Evolutionary conservation across 2,888 invertebrate genomes (phyloP), one percentile per base, ranked within the genome.

Genomic region (Dasysyrphus albostriatus): DNA sequence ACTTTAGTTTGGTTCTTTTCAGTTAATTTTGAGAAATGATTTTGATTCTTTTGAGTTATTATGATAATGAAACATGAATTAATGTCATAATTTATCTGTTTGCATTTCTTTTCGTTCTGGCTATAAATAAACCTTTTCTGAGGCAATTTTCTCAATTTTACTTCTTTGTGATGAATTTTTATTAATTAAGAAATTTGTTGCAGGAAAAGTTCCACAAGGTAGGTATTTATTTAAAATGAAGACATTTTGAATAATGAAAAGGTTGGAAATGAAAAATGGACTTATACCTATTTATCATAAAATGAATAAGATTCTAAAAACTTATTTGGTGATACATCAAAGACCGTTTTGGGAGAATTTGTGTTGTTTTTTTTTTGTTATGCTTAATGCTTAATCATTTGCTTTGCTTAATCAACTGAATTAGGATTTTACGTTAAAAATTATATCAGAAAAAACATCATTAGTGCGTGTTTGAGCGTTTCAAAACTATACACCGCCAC

Each of bases 11-110:
- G 75, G 63, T 70, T 83, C 78, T 75, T 78, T 87, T 75, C 59
- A 91, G 91, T 92, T 92, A 92, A 92, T 92, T 91, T 92, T 92
- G 91, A 92, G 90, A 91, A 92, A 92, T 91, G 89, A 89, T 90
- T 91, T 91, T 90, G 91, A 92, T 92, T 90, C 90, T 89, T 89
- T 90, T 91, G 92, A 92, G 90, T 90, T 90, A 92, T 92, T 90
- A 89, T 89, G 89, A 90, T 91, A 91, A 92, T 92, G 91, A 90
- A 91, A 90, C 90, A 91, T 87, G 90, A 92, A 91, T 91, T 91
- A 91, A 91, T 92, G 91, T 89, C 88, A 89, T 89, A 90, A 91
- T 91, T 91, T 91, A 92, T 91, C 91, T 91, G 77, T 72, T 78
- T 39, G 73, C 14, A 63, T 76, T 81, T 76, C 32, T 54, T 72